Conservation (phyloP, 2,797 vertebrate genomes). For the Sciaenops ocellatus region DNA sequence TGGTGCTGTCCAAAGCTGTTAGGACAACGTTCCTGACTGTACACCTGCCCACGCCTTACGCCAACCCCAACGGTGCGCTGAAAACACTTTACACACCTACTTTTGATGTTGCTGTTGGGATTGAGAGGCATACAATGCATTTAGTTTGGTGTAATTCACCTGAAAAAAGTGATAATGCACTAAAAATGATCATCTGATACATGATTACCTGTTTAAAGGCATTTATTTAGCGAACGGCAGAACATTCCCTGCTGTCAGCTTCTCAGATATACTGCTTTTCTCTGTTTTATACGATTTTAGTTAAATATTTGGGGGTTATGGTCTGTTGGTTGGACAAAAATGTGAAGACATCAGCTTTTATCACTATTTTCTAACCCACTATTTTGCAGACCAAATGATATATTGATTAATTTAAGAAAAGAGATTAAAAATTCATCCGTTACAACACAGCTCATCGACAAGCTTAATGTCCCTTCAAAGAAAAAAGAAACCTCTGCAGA, state of each 20-base stretch:
- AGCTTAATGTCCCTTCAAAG: not conserved
- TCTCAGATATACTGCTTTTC: not conserved
- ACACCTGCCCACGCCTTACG: not conserved
- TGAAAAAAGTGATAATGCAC: not conserved
- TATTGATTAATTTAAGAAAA: not conserved
- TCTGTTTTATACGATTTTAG: not conserved
- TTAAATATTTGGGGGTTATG: not conserved
- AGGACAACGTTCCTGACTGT: not conserved
- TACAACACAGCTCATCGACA: accelerated
- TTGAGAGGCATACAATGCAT: not conserved
- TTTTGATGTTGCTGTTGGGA: not conserved
- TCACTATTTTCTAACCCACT: not conserved
- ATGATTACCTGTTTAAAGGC: not conserved
- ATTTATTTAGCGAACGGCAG: not conserved
- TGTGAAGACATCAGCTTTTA: not conserved
- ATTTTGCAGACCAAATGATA: not conserved
- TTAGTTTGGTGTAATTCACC: not conserved
- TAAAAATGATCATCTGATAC: not conserved
- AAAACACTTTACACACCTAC: not conserved
- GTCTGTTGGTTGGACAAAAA: not conserved
- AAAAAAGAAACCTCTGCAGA: not conserved
- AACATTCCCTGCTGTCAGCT: not conserved
- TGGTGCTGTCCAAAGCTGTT: not conserved
- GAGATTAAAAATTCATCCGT: not conserved
- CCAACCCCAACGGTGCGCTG: not conserved